Conservation (phyloP, 1,140 invertebrate genomes). For the Eupristina koningsbergeri region DNA sequence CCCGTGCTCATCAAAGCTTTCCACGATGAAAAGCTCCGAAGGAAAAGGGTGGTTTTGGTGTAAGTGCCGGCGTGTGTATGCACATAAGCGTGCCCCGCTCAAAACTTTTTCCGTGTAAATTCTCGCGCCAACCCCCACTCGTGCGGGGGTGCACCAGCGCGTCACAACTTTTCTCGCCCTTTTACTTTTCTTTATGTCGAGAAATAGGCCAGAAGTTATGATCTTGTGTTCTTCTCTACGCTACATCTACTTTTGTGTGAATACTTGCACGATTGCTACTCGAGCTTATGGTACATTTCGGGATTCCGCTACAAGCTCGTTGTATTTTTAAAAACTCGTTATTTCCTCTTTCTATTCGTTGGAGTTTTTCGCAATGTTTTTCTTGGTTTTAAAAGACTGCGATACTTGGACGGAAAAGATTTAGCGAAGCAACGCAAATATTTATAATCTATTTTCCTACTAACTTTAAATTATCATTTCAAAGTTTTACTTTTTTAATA, state of each 20-base stretch:
- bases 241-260: neutral
- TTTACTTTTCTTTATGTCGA: too few species aligned
- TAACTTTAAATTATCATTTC: neutral
- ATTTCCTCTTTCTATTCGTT: neutral
- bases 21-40: too few species aligned
- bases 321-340: neutral
- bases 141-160: neutral
- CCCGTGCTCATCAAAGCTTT: too few species aligned
- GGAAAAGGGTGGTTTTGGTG: too few species aligned
- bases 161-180: neutral
- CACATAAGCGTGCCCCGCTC: neutral
- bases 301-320: neutral
- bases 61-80: neutral
- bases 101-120: neutral
- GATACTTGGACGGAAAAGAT: neutral
- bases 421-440: too few species aligned
- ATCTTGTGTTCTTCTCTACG: neutral
- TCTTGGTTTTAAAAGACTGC: neutral
- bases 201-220: too few species aligned
- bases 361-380: too few species aligned
- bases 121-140: neutral
- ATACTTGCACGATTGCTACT: neutral
- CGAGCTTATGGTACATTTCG: neutral
- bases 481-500: too few species aligned
- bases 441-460: too few species aligned